Conservation (phyloP, 2,113 vertebrate species). For the Uria aalge region DNA sequence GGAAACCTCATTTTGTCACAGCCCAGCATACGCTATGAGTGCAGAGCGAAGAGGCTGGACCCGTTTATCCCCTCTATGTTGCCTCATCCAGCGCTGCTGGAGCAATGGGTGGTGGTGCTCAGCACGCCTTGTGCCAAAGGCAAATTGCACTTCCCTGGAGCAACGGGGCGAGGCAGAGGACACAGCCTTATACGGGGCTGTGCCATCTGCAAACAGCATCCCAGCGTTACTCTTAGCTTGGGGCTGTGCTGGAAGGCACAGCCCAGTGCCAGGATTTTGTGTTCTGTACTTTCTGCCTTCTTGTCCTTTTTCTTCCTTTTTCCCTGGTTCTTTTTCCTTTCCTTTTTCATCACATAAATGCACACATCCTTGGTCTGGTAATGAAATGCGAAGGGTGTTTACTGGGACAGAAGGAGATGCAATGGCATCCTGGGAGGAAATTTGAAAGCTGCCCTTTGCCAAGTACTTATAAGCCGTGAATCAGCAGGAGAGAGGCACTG, state of each 20-base stretch:
- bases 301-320: not conserved
- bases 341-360: not conserved
- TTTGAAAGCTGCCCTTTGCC: conserved; percentile 17
- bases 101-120: not conserved
- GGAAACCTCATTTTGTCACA: not conserved
- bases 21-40: rapidly evolving
- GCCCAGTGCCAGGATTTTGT: not conserved
- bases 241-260: not conserved
- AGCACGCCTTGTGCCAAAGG: not conserved
- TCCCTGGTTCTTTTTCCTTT: not conserved
- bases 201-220: not conserved
- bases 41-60: not conserved
- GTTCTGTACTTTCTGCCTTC: not conserved
- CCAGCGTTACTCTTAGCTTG: not conserved
- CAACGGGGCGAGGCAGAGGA: not conserved
- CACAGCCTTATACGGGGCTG: not conserved
- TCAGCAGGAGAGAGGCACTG: not conserved
- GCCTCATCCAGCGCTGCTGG: not conserved
- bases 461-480: not conserved
- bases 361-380: not conserved
- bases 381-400: not conserved
- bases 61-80: rapidly evolving
- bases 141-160: not conserved
- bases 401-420: not conserved
- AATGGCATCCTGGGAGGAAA: not conserved